Conservation (phyloP, 1,140 invertebrate species). For the Pseudobourletiella spinata region DNA sequence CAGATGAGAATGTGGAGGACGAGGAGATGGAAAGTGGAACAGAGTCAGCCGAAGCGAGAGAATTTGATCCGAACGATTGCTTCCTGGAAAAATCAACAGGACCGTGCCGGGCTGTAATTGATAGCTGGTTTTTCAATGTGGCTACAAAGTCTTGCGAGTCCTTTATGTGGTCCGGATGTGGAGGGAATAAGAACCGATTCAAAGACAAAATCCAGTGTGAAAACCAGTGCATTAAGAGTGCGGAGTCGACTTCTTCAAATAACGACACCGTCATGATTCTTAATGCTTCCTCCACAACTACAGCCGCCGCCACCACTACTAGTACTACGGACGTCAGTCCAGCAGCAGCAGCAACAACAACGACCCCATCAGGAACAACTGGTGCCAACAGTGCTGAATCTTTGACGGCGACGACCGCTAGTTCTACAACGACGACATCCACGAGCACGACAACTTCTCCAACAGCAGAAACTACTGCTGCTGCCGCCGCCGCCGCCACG, state of each 20-base stretch:
- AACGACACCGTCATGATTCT: not conserved
- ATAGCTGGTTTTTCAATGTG: slow-evolving; percentile 31
- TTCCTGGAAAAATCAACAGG: slow-evolving; percentile 26
- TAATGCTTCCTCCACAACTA: not conserved
- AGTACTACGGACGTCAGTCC: not conserved
- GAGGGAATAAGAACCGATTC: slow-evolving; percentile 36
- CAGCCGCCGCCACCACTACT: not conserved
- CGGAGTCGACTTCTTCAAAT: no score
- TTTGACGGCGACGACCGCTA: not conserved
- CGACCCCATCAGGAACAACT: not conserved
- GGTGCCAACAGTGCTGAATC: no score
- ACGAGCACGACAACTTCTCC: not conserved
- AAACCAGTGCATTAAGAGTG: not conserved
- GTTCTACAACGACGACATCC: not conserved
- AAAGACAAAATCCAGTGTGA: slow-evolving; percentile 8
- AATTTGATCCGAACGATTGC: slow-evolving; percentile 35
- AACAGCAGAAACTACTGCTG: not conserved
- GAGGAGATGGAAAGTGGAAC: not conserved
- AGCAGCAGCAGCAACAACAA: not conserved
- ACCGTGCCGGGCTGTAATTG: slow-evolving; percentile 35
- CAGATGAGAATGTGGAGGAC: slow-evolving; percentile 10
- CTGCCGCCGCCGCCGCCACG: no score
- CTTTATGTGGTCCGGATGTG: slow-evolving; percentile 36
- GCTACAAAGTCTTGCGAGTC: slow-evolving; percentile 30
- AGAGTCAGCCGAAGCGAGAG: slow-evolving; percentile 14